Base-by-base conservation (phyloP, 2,888 invertebrate species). In the Meliscaeva auricollis region DNA sequence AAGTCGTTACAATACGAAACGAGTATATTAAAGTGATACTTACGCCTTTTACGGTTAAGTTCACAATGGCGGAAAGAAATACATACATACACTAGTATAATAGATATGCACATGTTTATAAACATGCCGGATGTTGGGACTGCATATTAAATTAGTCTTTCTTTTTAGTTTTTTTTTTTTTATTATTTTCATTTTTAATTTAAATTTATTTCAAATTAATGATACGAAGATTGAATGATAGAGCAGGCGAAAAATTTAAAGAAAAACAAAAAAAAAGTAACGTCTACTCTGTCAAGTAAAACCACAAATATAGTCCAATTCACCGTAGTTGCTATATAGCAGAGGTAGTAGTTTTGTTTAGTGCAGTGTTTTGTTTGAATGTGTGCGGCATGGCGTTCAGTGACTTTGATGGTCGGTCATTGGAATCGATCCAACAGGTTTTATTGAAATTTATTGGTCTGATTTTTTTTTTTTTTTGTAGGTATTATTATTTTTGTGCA, bases 351-450 rank as follows among this genome's bases (percentile, higher is more conserved):
- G 30, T 32, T 32, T 30, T 54, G 4, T 15, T 54, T 30, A 15
- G 6, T n/a, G n/a, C 26, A 44, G 17, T 20, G 22, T 22, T 6
- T 52, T 17, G 20, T 48, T 20, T 32, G 30, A 35, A 20, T 35
- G 46, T 32, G 56, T 66, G 60, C 0, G 30, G 17, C 46, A 32
- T n/a, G n/a, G 46, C 46, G 82, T 87, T 78, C 87, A 82, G 74
- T 82, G 87, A 87, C 87, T 87, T 87, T 87, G 82, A 82, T 82
- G 87, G 87, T 87, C 87, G 82, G 87, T 70, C 87, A 87, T 87
- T 82, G 87, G 87, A 82, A 82, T 87, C 77, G 74, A 87, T 87
- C 87, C 87, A 87, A 87, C 87, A 87, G 87, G 87, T 87, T 82
- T 87, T 70, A 82, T 78, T 82, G 66, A 78, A 87, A 87, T 74